A percentile compares a stretch with the other conserved stretches of the same genome.
Evolutionary conservation across 2,113 vertebrate species (phyloP).

Genomic region (Atrichornis clamosus): DNA sequence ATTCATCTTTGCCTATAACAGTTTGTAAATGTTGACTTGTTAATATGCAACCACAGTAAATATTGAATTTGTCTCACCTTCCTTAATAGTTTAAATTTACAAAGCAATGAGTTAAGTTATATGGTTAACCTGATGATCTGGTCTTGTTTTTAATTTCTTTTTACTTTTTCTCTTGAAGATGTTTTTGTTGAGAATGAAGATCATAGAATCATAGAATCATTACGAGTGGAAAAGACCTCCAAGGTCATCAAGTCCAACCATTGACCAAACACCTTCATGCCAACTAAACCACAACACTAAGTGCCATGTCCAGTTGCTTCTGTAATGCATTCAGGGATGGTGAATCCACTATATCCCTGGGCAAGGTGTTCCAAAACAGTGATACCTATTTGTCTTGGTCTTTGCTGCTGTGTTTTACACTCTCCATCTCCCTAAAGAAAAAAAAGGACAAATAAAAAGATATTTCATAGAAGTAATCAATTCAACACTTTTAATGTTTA

Average conservation of each 20-base stretch:
- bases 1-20: background rate
- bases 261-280: background rate
- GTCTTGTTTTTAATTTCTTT: background rate
- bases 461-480: background rate
- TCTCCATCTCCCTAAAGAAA: background rate
- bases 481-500: background rate
- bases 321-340: background rate
- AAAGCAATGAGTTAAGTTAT: background rate
- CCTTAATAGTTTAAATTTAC: background rate
- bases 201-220: too few species aligned
- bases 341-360: background rate
- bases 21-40: background rate
- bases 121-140: background rate
- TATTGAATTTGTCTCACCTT: background rate
- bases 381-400: rapidly evolving
- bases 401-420: background rate
- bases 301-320: background rate
- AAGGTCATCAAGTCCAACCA: background rate
- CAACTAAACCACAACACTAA: background rate
- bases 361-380: background rate
- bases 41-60: background rate
- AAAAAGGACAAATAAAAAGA: background rate
- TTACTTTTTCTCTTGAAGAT: background rate
- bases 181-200: background rate
- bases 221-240: background rate